Evolutionary conservation across 2,797 vertebrate species (phyloP), one percentile per base, ranked within the genome.

Genomic region (Hirundo rustica): DNA sequence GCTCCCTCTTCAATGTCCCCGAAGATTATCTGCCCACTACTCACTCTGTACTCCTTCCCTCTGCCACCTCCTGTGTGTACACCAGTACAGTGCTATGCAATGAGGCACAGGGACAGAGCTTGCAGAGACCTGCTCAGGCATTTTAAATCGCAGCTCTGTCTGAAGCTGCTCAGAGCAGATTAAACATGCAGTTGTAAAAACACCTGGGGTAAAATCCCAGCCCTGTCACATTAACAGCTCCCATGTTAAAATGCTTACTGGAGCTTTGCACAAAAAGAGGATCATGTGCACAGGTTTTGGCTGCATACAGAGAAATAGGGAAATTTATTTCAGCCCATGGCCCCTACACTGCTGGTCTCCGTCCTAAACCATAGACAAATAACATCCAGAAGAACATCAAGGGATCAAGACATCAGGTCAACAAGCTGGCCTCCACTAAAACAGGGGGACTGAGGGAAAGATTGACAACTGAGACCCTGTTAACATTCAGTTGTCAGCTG

Each of bases 141-240:
- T 84, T 88, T 95, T 68, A 68, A 87, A 85, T 83, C 2, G 0
- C 36, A 34, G 27, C 5, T 38, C 61, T 84, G 44, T 64, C 88
- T 95, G 80, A 92, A 83, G 66, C 55, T 90, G 66, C 55, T 93
- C 40, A 13, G 40, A 92, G 60, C 40, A 92, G 34, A 88, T 93
- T 87, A 95, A 40, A 45, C 25, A 86, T 2, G 38, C 34, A 87
- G 75, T 79, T 67, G 57, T 76, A 71, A 87, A 92, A 93, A 67
- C 25, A 36, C 90, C 77, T 71, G 53, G 25, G 60, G 86, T 71
- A 58, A 95, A 91, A 89, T 65, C 67, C 57, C 11, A 34, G 30
- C 45, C 62, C 51, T 36, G 29, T 89, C 89, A 79, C 51, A 50
- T 60, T 72, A 81, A 58, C 2, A 1, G 48, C 51, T 84, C 60